phyloP scores from a whole-genome alignment of 2,797 vertebrate species.

The Sylvia borin region DNA sequence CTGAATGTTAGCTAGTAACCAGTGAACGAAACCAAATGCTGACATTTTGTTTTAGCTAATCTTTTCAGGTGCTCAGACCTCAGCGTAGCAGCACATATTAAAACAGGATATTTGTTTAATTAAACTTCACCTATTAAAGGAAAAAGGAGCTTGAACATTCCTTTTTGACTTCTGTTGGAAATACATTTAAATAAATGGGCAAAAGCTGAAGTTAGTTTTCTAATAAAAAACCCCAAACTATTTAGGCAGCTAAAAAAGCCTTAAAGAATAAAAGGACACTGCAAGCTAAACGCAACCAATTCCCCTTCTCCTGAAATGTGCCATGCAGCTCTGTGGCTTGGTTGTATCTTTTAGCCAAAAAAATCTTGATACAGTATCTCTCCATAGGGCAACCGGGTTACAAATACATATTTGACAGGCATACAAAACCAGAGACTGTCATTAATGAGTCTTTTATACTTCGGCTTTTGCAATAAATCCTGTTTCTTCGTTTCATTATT shows the following conservation, averaged over 20 bases:
- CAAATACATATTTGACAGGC: neutral
- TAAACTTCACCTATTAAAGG: neutral
- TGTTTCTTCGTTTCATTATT: neutral
- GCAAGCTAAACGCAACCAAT: neutral
- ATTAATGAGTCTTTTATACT: neutral
- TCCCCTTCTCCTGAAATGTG: neutral
- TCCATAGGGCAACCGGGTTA: neutral
- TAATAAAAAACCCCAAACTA: neutral
- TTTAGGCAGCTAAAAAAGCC: neutral
- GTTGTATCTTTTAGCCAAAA: neutral
- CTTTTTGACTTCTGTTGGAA: neutral
- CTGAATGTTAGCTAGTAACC: neutral
- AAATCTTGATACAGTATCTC: neutral
- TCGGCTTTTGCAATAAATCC: neutral
- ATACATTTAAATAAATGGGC: neutral
- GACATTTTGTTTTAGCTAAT: slow-evolving; percentile 20
- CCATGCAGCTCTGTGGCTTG: neutral
- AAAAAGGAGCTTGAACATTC: neutral
- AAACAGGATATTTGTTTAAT: neutral
- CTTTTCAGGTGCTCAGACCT: neutral
- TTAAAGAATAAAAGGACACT: neutral
- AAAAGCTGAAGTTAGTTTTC: neutral
- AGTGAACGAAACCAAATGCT: neutral
- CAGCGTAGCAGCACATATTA: neutral
- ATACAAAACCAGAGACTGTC: neutral